These are phyloP conservation scores for Nematostella vectensis DNA, from an alignment of 92 coral and sea anemone species.

Conservation along the genomic window DNA sequence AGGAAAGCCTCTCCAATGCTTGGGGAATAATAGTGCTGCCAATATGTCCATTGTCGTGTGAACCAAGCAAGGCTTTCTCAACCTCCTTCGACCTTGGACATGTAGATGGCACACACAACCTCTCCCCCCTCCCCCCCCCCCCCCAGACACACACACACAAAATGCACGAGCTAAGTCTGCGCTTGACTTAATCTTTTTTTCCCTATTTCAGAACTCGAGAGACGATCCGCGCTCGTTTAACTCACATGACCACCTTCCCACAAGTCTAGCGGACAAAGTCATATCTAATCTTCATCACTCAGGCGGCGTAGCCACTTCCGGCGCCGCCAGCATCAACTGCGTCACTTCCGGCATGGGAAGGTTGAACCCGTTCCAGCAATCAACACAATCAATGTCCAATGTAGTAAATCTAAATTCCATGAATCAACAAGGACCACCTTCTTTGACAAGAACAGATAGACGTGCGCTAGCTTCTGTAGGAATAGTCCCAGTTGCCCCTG, in stretches of 20 bases:
- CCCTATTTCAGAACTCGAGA: not conserved
- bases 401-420: constrained; percentile 49
- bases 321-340: constrained; percentile 14
- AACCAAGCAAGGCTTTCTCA: no score
- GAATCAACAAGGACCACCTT: constrained; percentile 46
- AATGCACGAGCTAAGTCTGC: no score
- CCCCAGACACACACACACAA: no score
- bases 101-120: no score
- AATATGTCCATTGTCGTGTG: no score
- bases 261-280: constrained; percentile 7
- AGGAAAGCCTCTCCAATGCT: no score
- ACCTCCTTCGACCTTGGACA: no score
- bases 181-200: no score
- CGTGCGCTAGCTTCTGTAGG: constrained; percentile 78
- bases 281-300: constrained; percentile 12
- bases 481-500: constrained; percentile 55
- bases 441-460: constrained; percentile 63
- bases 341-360: constrained; percentile 26
- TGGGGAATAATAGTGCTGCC: no score
- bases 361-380: constrained; percentile 43
- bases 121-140: no score
- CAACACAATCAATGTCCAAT: constrained; percentile 47
- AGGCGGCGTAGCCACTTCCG: constrained; percentile 18
- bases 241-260: no score
- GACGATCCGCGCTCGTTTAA: not conserved